Evolutionary conservation across 2,797 vertebrate genomes (phyloP).

Genomic region (Ammospiza maritima): DNA sequence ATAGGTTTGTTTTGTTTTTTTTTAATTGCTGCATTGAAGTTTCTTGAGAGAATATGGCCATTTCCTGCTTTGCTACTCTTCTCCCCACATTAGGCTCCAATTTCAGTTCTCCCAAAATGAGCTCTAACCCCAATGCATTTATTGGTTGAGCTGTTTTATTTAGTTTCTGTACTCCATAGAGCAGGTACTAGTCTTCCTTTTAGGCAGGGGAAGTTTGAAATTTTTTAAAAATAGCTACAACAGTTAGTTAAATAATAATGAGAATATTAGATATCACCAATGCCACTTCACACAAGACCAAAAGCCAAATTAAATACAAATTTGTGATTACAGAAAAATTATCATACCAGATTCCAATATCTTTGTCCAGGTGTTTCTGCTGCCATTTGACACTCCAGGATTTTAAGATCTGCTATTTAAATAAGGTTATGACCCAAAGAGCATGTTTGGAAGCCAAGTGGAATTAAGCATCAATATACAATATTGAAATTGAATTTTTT

Average conservation of each 20-base stretch:
- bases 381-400: background rate
- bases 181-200: background rate
- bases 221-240: background rate
- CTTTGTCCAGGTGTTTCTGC: background rate
- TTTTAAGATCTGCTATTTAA: background rate
- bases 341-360: background rate
- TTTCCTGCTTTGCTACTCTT: background rate
- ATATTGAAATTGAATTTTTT: background rate
- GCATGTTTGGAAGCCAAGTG: background rate
- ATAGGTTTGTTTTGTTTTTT: background rate
- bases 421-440: background rate
- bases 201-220: background rate
- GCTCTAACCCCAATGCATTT: background rate
- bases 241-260: background rate
- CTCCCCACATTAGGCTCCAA: background rate
- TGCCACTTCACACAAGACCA: background rate
- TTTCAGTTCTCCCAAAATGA: background rate
- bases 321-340: background rate
- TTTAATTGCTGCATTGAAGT: background rate
- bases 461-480: background rate
- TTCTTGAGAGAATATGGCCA: background rate
- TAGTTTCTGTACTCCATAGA: background rate
- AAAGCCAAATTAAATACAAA: background rate
- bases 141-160: background rate
- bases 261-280: background rate